phyloP scores from a whole-genome alignment of 2,888 invertebrate genomes.

The Azorinus chamasolen region DNA sequence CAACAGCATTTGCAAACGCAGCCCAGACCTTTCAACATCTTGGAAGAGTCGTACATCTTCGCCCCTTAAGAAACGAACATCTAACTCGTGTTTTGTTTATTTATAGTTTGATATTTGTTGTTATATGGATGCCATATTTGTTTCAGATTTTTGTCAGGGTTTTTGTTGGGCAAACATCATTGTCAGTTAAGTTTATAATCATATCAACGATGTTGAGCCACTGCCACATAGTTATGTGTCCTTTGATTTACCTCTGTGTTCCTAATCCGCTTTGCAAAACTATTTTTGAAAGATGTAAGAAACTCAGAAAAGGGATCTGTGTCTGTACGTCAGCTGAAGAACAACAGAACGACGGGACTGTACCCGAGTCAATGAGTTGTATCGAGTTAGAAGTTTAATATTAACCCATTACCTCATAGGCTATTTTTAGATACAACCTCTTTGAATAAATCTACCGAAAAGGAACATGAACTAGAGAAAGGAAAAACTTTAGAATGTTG shows the following conservation, averaged over 20 bases:
- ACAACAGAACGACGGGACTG: no score
- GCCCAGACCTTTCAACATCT: slow-evolving; percentile 69
- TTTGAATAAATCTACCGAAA: no score
- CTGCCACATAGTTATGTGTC: slow-evolving; percentile 78
- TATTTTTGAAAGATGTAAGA: slow-evolving; percentile 29
- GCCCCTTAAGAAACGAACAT: slow-evolving; percentile 78
- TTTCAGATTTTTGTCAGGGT: slow-evolving; percentile 76
- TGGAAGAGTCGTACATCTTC: slow-evolving; percentile 75
- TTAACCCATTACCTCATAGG: no score
- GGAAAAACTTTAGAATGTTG: no score
- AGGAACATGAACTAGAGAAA: no score
- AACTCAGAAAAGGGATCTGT: slow-evolving; percentile 18
- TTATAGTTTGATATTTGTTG: slow-evolving; percentile 71
- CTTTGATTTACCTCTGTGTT: slow-evolving; percentile 72
- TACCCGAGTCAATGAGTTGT: no score
- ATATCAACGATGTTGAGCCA: slow-evolving; percentile 79
- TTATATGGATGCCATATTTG: slow-evolving; percentile 79
- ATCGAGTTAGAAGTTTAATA: no score
- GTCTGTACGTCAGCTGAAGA: no score
- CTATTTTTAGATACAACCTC: no score
- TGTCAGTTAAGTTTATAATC: slow-evolving; percentile 68
- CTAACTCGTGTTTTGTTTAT: slow-evolving; percentile 79
- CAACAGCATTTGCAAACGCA: slow-evolving; percentile 67
- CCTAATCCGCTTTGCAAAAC: slow-evolving; percentile 56
- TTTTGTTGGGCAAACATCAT: slow-evolving; percentile 61